These are phyloP conservation scores for Plagiodera versicolora DNA, from an alignment of 2,888 invertebrate genomes.

Conservation along the genomic window DNA sequence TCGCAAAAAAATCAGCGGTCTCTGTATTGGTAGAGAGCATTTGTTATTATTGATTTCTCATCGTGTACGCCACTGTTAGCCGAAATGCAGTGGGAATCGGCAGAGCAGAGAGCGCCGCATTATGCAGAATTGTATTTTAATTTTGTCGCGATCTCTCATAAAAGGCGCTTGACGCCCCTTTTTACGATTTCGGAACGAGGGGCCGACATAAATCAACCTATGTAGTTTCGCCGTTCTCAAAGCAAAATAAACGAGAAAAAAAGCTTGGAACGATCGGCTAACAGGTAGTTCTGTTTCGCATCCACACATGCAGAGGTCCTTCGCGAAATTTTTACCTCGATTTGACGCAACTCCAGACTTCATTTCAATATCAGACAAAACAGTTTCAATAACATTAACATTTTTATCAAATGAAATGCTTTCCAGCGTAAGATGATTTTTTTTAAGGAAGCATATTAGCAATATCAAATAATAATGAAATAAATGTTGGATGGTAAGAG, in stretches of 20 bases:
- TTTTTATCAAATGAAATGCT: no score
- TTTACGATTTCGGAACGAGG: constrained; percentile 26
- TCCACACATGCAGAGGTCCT: background rate
- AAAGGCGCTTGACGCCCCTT: constrained; percentile 31
- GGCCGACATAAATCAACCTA: constrained; percentile 29
- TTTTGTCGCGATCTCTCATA: constrained; percentile 35
- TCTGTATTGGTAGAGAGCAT: no score
- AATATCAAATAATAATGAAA: no score
- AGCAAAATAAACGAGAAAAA: constrained; percentile 5
- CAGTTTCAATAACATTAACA: background rate
- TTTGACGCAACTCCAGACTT: background rate
- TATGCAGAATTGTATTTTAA: constrained; percentile 35
- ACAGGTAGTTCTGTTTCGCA: constrained; percentile 8
- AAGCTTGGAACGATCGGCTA: constrained; percentile 6
- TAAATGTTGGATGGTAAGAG: no score
- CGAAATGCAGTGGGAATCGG: constrained; percentile 10
- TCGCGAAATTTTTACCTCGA: background rate
- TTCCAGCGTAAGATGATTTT: no score
- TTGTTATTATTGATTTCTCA: no score
- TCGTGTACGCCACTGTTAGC: constrained; percentile 16
- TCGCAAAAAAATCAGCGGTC: no score
- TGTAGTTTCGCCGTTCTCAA: constrained; percentile 14
- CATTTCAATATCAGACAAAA: background rate
- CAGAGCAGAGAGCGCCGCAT: constrained; percentile 23
- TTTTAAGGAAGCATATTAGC: no score